phyloP scores from a whole-genome alignment of 2,113 vertebrate species.

The Vidua chalybeata region DNA sequence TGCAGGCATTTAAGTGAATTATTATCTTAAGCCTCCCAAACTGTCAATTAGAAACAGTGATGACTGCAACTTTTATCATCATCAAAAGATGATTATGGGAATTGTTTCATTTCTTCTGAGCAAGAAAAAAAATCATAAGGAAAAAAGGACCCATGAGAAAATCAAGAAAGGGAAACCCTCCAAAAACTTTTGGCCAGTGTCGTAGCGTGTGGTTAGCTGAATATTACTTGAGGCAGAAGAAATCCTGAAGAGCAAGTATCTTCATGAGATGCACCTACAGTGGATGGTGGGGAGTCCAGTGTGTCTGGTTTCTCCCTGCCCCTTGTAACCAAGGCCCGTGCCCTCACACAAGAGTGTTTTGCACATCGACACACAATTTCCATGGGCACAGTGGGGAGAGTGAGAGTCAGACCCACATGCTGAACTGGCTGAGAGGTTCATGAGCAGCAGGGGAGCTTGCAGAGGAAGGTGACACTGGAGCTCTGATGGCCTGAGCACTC shows the following conservation, averaged over 20 bases:
- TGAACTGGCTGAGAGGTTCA: fast-evolving
- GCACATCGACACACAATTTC: neutral
- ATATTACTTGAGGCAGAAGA: neutral
- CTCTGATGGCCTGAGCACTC: neutral
- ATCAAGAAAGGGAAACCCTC: neutral
- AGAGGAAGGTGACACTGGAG: neutral
- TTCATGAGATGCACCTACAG: neutral
- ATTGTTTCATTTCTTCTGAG: neutral
- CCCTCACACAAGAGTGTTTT: neutral
- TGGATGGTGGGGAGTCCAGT: neutral
- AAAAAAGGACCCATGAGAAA: neutral
- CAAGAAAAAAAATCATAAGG: neutral
- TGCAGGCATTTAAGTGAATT: conserved; percentile 8
- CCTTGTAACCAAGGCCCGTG: fast-evolving
- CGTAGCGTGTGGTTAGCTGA: neutral
- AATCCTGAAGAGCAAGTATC: neutral
- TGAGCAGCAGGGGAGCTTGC: neutral
- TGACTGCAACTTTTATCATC: neutral
- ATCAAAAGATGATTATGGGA: neutral
- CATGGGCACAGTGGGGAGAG: neutral
- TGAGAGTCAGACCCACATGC: fast-evolving
- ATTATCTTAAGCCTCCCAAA: conserved; percentile 4
- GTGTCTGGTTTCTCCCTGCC: neutral
- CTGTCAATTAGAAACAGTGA: neutral
- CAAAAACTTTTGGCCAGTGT: neutral